A percentile compares a stretch with the other conserved stretches of the same genome.
These are phyloP conservation scores for Aspidoscelis tigris DNA, from an alignment of 2,113 vertebrate species.

Conservation along the genomic window DNA sequence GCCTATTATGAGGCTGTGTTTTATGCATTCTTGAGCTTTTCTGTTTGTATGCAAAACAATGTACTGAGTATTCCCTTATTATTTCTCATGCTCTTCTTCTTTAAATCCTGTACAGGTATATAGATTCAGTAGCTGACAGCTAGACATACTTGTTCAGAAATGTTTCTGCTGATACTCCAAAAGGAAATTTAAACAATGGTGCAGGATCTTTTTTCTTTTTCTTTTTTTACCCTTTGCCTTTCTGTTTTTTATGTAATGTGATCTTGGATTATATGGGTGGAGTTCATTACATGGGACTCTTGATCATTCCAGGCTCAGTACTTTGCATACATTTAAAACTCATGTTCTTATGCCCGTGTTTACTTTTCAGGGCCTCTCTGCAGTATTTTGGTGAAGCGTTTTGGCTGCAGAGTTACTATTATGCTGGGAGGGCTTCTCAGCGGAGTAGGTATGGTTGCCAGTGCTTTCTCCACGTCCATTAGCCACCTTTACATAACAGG, in stretches of 20 bases:
- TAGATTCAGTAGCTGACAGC: neutral
- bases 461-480: conserved; percentile 86
- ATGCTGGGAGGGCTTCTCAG: conserved; percentile 92
- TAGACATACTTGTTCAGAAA: neutral
- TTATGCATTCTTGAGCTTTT: neutral
- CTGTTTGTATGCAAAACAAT: neutral
- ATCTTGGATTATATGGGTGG: neutral
- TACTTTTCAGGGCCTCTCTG: conserved; percentile 87
- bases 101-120: no score
- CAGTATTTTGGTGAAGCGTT: conserved; percentile 85
- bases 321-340: conserved; percentile 4
- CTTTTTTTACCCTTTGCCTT: neutral
- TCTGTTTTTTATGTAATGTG: neutral
- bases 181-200: neutral
- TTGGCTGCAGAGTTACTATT: conserved; percentile 85
- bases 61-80: neutral
- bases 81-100: neutral
- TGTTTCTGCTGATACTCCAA: neutral
- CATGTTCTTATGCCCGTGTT: neutral
- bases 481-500: conserved; percentile 86
- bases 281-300: neutral
- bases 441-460: conserved; percentile 87
- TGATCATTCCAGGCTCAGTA: neutral
- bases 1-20: neutral
- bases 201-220: neutral